phyloP scores from a whole-genome alignment of 2,113 vertebrate species.

The Natator depressus region DNA sequence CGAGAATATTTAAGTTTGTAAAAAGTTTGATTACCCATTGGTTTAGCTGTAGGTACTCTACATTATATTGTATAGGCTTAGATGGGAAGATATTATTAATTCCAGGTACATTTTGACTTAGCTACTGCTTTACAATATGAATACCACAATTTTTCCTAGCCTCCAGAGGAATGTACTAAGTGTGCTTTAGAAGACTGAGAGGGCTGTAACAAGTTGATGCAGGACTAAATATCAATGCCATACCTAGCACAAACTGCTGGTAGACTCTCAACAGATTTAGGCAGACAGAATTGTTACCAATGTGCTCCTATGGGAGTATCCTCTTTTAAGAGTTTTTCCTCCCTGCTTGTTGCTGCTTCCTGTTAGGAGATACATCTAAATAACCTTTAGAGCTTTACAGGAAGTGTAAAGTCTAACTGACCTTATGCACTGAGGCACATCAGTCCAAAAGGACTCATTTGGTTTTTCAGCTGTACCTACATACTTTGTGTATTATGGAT shows the following conservation, averaged over 20 bases:
- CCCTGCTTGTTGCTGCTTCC: slow-evolving; percentile 33
- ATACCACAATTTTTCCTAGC: not conserved
- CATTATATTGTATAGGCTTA: not conserved
- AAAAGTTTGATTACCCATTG: not conserved
- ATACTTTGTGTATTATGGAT: not conserved
- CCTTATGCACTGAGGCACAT: slow-evolving; percentile 15
- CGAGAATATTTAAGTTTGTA: not conserved
- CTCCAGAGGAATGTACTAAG: not conserved
- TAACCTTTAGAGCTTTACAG: slow-evolving; percentile 31
- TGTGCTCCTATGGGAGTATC: not conserved
- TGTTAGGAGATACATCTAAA: slow-evolving; percentile 17
- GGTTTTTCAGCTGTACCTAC: slow-evolving; percentile 21
- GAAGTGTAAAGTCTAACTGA: slow-evolving; percentile 51
- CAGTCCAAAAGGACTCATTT: slow-evolving; percentile 23
- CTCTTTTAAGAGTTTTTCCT: slow-evolving; percentile 12
- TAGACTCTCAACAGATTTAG: not conserved
- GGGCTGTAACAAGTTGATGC: not conserved
- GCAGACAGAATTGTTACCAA: not conserved
- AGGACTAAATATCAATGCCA: not conserved
- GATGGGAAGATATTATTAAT: not conserved
- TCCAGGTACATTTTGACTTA: not conserved
- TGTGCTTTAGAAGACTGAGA: not conserved
- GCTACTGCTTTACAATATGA: not conserved
- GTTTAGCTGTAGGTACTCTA: not conserved
- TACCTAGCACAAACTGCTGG: not conserved